These are phyloP conservation scores for Drosophila kambysellisi DNA, from an alignment of 2,888 invertebrate species.

Conservation along the genomic window DNA sequence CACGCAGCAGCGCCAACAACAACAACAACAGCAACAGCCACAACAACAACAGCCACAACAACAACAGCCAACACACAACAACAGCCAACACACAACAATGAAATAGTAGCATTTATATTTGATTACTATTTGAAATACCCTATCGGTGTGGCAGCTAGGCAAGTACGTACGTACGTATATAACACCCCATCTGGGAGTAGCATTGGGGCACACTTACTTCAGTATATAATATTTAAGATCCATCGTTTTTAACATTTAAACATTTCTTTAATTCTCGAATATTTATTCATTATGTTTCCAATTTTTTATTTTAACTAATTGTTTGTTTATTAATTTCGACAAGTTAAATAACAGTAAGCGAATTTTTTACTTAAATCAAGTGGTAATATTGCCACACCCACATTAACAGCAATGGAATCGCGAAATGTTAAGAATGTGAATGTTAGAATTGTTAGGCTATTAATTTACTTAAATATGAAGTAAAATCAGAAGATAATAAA, in stretches of 20 bases:
- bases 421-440: neutral
- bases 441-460: neutral
- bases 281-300: neutral
- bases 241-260: neutral
- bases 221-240: neutral
- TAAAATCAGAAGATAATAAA: neutral
- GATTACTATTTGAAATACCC: slow-evolving; percentile 62
- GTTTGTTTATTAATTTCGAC: no score
- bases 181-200: neutral
- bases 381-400: no score
- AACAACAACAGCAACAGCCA: slow-evolving; percentile 49
- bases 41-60: slow-evolving; percentile 43
- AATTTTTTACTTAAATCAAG: neutral
- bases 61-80: slow-evolving; percentile 65
- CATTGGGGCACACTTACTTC: neutral
- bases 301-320: neutral
- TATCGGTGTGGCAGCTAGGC: neutral
- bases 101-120: slow-evolving; percentile 68
- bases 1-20: slow-evolving; percentile 39
- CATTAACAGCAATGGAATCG: neutral
- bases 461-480: neutral
- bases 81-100: slow-evolving; percentile 70
- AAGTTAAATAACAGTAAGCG: neutral
- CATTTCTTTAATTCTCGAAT: no score
- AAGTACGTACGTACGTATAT: neutral